phyloP scores from a whole-genome alignment of 2,888 invertebrate species.

The Sminthurinus aureus region DNA sequence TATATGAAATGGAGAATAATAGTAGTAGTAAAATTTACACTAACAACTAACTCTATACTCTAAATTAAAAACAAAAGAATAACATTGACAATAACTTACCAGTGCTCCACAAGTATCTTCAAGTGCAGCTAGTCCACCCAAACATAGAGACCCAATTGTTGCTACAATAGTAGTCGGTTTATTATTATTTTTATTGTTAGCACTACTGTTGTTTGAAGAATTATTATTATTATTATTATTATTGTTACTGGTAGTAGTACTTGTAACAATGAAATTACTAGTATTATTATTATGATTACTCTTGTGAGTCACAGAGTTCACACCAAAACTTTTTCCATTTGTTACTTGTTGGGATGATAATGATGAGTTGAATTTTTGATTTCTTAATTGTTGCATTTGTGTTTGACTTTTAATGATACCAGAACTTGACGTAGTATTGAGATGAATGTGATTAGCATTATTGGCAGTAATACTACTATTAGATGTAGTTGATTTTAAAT shows the following conservation, averaged over 20 bases:
- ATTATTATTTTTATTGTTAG: neutral
- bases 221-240: constrained; percentile 15
- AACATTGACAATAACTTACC: constrained; percentile 17
- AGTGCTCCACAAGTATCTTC: constrained; percentile 34
- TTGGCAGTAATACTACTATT: neutral
- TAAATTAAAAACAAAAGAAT: too few species aligned
- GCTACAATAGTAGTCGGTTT: constrained; percentile 24
- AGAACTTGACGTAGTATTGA: neutral
- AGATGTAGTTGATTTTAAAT: neutral
- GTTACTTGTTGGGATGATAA: too few species aligned
- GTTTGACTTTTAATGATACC: too few species aligned
- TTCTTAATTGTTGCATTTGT: neutral
- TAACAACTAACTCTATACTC: too few species aligned
- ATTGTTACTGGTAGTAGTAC: constrained; percentile 1
- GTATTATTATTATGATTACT: neutral
- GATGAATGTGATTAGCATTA: neutral
- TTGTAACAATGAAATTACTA: too few species aligned
- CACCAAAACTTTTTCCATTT: neutral
- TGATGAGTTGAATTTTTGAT: neutral
- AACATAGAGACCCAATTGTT: constrained; percentile 31
- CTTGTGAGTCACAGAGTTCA: neutral
- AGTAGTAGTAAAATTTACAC: too few species aligned
- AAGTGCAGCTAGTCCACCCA: constrained; percentile 18
- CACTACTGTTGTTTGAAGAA: neutral
- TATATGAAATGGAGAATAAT: too few species aligned